Base-by-base conservation (phyloP, 2,888 invertebrate genomes). In the Volucella zonaria region DNA sequence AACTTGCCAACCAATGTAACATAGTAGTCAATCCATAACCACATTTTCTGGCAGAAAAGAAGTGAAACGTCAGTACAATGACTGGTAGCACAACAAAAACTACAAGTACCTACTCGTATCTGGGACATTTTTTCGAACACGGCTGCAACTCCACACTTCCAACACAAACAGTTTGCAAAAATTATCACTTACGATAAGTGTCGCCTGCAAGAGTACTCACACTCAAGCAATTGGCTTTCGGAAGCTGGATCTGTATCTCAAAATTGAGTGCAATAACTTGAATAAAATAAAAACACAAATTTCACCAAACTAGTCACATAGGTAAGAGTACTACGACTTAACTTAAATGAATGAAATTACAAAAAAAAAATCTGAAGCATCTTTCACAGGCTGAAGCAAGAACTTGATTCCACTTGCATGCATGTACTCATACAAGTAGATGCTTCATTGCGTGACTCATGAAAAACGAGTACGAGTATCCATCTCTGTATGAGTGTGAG, bases 371-470 rank as follows among this genome's bases (percentile, higher is more conserved):
- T 12, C 40, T 23, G 8, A 47, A 38, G 2, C 38, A 23, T 18
- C 15, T 40, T 31, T 45, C 38, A 47, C 61, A 61, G 42, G 14
- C 14, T 12, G 12, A 38, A 6, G 9, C 18, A 14, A 52, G 38
- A 77, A 52, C 31, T 23, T 31, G 8, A 6, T 45, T 54, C 54
- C 49, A 70, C 62, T 56, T 56, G 70, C 43, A 70, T 70, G 45
- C 51, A 75, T 52, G 51, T 9, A 11, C 38, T 8, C 62, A 15
- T 15, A 15, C 42, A 9, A 14, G 8, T 42, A 3, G 40, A 4
- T 18, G 52, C 18, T 31, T n/a, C 51, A 31, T 23, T 4, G n/a
- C 12, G 38, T 78, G 77, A 78, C 62, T 78, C 11, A 15, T 12
- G 45, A 11, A n/a, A 10, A n/a, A 11, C 45, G 45, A 45, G 45